Conservation (phyloP, 2,797 vertebrate genomes). For the Tarsius wallacei region DNA sequence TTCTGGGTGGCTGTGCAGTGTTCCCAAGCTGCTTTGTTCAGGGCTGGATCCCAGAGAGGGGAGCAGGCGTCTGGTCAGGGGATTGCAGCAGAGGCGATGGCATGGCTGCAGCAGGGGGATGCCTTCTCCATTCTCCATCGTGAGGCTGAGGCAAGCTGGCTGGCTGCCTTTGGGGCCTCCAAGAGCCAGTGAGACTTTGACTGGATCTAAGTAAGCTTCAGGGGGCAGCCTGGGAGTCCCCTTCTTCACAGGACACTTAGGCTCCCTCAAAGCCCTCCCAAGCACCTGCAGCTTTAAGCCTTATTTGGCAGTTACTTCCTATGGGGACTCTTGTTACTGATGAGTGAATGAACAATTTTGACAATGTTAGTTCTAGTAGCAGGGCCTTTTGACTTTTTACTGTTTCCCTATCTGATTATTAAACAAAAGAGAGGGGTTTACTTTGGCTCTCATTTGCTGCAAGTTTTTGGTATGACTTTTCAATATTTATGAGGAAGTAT, state of each 20-base stretch:
- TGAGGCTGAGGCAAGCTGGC: background rate
- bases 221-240: background rate
- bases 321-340: background rate
- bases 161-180: background rate
- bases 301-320: background rate
- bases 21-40: background rate
- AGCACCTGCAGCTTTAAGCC: background rate
- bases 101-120: no score
- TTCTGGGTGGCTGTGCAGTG: background rate
- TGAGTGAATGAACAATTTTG: background rate
- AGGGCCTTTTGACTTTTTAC: background rate
- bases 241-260: accelerated
- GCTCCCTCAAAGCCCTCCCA: background rate
- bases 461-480: background rate
- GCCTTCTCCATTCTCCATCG: no score
- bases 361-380: background rate
- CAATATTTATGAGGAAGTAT: background rate
- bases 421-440: background rate
- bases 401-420: background rate
- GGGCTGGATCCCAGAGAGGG: no score
- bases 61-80: no score
- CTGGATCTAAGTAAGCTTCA: background rate
- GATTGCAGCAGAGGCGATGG: no score
- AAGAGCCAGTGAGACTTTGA: background rate
- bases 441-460: background rate